A percentile compares a stretch with the other conserved stretches of the same genome.
phyloP scores from a whole-genome alignment of 2,888 invertebrate species.

The Lasiommata megera region DNA sequence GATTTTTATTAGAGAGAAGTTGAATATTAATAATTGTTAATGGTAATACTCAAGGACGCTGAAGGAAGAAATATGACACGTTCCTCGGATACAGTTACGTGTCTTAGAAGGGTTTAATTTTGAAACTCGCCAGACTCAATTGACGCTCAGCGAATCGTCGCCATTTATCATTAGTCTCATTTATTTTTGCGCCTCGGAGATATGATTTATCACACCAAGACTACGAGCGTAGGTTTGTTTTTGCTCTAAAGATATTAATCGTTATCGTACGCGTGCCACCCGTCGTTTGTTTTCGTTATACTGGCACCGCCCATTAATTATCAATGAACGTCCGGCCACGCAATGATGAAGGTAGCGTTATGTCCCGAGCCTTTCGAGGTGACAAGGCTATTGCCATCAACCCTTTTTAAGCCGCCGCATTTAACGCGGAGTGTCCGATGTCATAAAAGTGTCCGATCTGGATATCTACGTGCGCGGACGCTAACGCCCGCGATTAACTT shows the following conservation, averaged over 20 bases:
- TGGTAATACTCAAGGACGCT: not conserved
- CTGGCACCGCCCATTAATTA: conserved; percentile 78
- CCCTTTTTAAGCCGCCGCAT: conserved; percentile 79
- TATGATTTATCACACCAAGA: conserved; percentile 78
- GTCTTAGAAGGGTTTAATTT: conserved; percentile 52
- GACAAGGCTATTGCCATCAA: conserved; percentile 75
- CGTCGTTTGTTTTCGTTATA: conserved; percentile 80
- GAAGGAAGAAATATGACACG: conserved; percentile 13
- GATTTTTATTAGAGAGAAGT: too few species aligned
- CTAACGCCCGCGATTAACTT: conserved; percentile 73
- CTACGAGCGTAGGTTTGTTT: conserved; percentile 75
- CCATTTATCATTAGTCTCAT: conserved; percentile 80
- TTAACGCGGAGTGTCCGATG: conserved; percentile 76
- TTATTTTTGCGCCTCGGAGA: conserved; percentile 78
- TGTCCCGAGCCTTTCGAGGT: conserved; percentile 74
- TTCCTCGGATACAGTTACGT: conserved; percentile 16
- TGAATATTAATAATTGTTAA: not conserved
- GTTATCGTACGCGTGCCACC: conserved; percentile 74
- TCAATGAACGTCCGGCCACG: conserved; percentile 76
- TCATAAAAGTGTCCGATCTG: conserved; percentile 80
- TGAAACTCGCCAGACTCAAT: conserved; percentile 65
- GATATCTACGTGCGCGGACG: conserved; percentile 67
- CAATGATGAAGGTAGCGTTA: conserved; percentile 75
- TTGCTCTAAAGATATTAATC: conserved; percentile 80
- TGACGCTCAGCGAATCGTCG: conserved; percentile 61